phyloP scores from a whole-genome alignment of 2,888 invertebrate species.

The Apotomis capreana region DNA sequence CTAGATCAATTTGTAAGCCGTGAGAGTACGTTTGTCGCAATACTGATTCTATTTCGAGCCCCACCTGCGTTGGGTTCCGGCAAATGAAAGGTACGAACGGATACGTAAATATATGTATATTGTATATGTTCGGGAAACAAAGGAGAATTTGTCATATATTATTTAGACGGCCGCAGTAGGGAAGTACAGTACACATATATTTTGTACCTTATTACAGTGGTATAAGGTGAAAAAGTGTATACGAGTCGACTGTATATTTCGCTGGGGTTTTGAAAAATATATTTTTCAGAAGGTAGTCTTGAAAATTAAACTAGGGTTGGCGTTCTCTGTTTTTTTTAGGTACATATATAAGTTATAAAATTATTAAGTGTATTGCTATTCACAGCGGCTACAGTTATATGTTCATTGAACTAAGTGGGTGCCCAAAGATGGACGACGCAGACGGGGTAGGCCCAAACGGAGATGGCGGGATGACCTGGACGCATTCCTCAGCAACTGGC shows the following conservation, averaged over 20 bases:
- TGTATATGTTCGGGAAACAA: slow-evolving; percentile 29
- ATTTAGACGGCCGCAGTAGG: slow-evolving; percentile 21
- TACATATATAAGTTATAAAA: too few relatives aligned
- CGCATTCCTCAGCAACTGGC: too few relatives aligned
- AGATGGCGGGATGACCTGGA: too few relatives aligned
- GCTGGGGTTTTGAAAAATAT: slow-evolving; percentile 11
- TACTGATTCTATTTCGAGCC: slow-evolving; percentile 31
- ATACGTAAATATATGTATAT: slow-evolving; percentile 32
- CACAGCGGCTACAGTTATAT: too few relatives aligned
- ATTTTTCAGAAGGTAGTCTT: slow-evolving; percentile 14
- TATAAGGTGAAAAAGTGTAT: too few relatives aligned
- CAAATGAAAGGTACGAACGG: slow-evolving; percentile 28
- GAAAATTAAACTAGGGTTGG: slow-evolving; percentile 2
- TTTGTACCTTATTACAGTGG: too few relatives aligned
- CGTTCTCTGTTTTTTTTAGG: not conserved
- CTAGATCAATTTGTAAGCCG: slow-evolving; percentile 36
- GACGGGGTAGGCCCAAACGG: too few relatives aligned
- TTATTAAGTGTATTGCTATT: too few relatives aligned
- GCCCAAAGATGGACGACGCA: too few relatives aligned
- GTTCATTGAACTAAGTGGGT: too few relatives aligned
- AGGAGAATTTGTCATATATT: slow-evolving; percentile 36
- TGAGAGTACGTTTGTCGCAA: slow-evolving; percentile 36
- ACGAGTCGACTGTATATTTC: too few relatives aligned
- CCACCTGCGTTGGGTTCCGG: slow-evolving; percentile 32
- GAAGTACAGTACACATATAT: slow-evolving; percentile 18